Evolutionary conservation across 2,888 invertebrate genomes (phyloP), one percentile per base, ranked within the genome.

Genomic region (Tiphia femorata): DNA sequence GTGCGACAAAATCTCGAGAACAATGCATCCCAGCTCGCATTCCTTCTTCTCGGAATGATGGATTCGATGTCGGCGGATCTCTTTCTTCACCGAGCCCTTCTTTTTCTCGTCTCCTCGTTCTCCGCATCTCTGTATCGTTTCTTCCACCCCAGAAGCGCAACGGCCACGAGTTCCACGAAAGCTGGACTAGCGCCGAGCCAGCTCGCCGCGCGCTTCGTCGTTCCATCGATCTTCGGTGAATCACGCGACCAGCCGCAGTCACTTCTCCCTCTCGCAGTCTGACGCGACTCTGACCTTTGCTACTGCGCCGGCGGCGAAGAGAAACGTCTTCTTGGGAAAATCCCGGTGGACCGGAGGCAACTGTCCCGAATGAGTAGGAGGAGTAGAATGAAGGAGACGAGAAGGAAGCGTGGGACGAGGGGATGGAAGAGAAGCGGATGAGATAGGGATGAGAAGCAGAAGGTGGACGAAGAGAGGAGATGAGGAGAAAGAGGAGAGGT

Each of bases 151-250:
- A n/a, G n/a, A n/a, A n/a, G n/a, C n/a, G n/a, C n/a, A n/a, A n/a
- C n/a, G n/a, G n/a, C n/a, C n/a, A n/a, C n/a, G n/a, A n/a, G n/a
- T n/a, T n/a, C n/a, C n/a, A n/a, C n/a, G n/a, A n/a, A n/a, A n/a
- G n/a, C n/a, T n/a, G n/a, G n/a, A n/a, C n/a, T n/a, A n/a, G n/a
- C n/a, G n/a, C n/a, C n/a, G n/a, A n/a, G n/a, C n/a, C n/a, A n/a
- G n/a, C 25, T 5, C 25, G 25, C 25, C 33, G 33, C 33, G 8
- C 33, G 33, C 33, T n/a, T 33, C 51, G n/a, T 37, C 17, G 53
- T 58, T 58, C n/a, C 61, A 67, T 67, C 67, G 67, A 67, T 67
- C 61, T 57, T 47, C 54, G 4, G 43, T 47, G 67, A 67, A 67
- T 67, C 67, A 61, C 64, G 64, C 58, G 49, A 55, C 48, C 53